Conservation (phyloP, 2,113 vertebrate species). For the Pterophyllum scalare region DNA sequence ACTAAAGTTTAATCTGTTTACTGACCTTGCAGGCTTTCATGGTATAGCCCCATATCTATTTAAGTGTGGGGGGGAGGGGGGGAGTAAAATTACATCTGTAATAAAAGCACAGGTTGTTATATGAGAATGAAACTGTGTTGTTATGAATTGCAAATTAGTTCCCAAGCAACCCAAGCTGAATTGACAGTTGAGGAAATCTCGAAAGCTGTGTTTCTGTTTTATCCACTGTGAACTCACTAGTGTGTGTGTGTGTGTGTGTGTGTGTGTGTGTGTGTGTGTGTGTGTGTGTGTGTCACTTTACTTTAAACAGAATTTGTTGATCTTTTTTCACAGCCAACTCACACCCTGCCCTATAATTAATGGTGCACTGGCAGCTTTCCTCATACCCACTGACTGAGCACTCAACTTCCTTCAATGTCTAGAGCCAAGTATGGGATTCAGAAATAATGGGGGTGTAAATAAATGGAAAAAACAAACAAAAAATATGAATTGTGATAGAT, state of each 20-base stretch:
- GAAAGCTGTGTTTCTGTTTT: background rate
- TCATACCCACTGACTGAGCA: slow-evolving; percentile 25
- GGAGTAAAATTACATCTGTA: fast-evolving
- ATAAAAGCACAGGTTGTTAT: background rate
- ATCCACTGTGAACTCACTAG: background rate
- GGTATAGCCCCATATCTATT: background rate
- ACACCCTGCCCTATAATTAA: slow-evolving; percentile 49
- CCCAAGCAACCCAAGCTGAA: background rate
- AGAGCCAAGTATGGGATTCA: slow-evolving; percentile 38
- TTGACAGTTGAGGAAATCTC: slow-evolving; percentile 17
- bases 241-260: slow-evolving; percentile 2
- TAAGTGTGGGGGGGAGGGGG: too few species aligned
- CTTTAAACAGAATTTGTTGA: slow-evolving; percentile 40
- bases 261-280: background rate
- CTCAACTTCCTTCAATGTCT: slow-evolving; percentile 32
- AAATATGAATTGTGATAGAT: background rate
- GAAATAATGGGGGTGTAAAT: slow-evolving; percentile 17
- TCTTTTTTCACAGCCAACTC: slow-evolving; percentile 33
- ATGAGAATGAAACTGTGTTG: background rate
- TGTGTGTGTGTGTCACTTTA: slow-evolving; percentile 5
- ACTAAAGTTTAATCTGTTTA: slow-evolving; percentile 8
- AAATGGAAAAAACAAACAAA: background rate
- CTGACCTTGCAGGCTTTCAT: background rate
- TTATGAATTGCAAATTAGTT: slow-evolving; percentile 38
- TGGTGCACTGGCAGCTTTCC: slow-evolving; percentile 39